A percentile compares a stretch with the other conserved stretches of the same genome.
phyloP scores from a whole-genome alignment of 2,888 invertebrate genomes.

The Eilema griseolum region DNA sequence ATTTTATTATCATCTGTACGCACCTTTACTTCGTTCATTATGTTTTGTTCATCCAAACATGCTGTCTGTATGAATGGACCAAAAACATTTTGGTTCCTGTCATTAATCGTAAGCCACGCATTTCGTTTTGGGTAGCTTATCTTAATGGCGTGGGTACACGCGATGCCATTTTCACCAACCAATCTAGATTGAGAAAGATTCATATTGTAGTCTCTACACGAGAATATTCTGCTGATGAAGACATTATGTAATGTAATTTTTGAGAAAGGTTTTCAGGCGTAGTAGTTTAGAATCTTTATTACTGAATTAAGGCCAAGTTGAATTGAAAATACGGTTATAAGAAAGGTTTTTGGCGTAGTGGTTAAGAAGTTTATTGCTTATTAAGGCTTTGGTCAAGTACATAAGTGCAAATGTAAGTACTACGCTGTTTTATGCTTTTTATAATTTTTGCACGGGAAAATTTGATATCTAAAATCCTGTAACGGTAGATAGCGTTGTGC shows the following conservation, averaged over 20 bases:
- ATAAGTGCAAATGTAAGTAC: not conserved
- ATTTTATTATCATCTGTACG: slow-evolving; percentile 46
- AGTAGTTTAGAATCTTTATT: slow-evolving; percentile 17
- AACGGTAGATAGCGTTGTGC: too few relatives aligned
- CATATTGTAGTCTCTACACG: slow-evolving; percentile 37
- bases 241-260: slow-evolving; percentile 37
- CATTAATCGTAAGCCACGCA: slow-evolving; percentile 73
- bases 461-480: too few relatives aligned
- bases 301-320: not conserved
- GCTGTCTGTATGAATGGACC: slow-evolving; percentile 44
- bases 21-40: slow-evolving; percentile 44
- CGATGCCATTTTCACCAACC: slow-evolving; percentile 63
- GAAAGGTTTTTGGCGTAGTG: not conserved
- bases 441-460: not conserved
- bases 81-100: slow-evolving; percentile 67
- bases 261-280: slow-evolving; percentile 25
- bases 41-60: slow-evolving; percentile 59
- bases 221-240: slow-evolving; percentile 21
- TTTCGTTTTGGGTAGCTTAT: slow-evolving; percentile 73
- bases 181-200: slow-evolving; percentile 58
- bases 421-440: not conserved
- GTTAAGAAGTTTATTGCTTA: not conserved
- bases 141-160: slow-evolving; percentile 73
- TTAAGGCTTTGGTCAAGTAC: not conserved
- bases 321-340: not conserved